These are phyloP conservation scores for Sebastes vulpes DNA, from an alignment of 2,797 vertebrate species.

Conservation along the genomic window DNA sequence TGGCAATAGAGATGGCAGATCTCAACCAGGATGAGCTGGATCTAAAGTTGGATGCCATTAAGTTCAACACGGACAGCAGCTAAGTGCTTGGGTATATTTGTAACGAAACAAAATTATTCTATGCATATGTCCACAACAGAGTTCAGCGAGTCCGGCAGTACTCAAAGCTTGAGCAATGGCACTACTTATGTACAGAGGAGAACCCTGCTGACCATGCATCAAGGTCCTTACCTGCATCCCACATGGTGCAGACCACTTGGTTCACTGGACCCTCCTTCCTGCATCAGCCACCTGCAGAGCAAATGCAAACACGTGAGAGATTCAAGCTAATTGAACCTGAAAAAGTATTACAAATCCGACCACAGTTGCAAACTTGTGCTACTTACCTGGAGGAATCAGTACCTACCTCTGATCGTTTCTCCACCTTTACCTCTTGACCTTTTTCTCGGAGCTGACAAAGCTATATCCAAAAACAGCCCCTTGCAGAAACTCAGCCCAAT, in stretches of 20 bases:
- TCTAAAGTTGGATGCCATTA: background rate
- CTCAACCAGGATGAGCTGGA: background rate
- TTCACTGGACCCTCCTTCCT: conserved; percentile 37
- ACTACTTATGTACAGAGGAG: background rate
- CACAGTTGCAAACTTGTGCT: background rate
- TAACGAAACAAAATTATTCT: background rate
- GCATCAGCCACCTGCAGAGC: background rate
- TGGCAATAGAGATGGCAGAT: background rate
- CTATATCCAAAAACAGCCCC: background rate
- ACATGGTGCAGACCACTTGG: background rate
- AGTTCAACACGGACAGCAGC: background rate
- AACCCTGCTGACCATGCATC: conserved; percentile 22
- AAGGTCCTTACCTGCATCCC: background rate
- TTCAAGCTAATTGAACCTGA: conserved; percentile 30
- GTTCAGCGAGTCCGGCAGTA: background rate
- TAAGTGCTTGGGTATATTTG: background rate
- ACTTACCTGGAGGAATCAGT: background rate
- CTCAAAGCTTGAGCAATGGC: background rate
- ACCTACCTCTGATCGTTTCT: background rate
- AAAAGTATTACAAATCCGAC: conserved; percentile 6
- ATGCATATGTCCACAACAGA: background rate
- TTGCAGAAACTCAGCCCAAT: conserved; percentile 6
- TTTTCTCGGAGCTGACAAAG: background rate
- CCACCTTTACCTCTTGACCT: conserved; percentile 15
- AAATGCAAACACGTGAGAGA: background rate